phyloP scores from a whole-genome alignment of 2,113 vertebrate genomes.

The Scomber scombrus region DNA sequence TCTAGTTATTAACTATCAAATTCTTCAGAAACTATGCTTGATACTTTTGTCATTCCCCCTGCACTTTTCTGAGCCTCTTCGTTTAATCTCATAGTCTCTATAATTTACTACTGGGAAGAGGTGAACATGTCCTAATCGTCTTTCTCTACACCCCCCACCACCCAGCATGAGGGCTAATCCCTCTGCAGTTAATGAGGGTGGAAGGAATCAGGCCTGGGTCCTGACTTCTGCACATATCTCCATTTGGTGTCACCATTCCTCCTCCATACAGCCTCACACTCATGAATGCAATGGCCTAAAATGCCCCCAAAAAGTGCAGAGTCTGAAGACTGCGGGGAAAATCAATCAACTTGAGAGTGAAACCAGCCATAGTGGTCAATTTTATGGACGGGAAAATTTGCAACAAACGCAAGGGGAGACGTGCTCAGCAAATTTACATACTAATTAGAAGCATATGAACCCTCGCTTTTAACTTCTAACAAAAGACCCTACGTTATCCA shows the following conservation, averaged over 20 bases:
- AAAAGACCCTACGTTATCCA: not conserved
- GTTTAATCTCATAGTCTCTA: conserved; percentile 24
- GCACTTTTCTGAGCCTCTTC: conserved; percentile 12
- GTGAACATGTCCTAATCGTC: conserved; percentile 24
- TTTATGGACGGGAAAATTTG: conserved; percentile 14
- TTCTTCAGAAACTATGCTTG: not conserved
- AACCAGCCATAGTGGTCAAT: conserved; percentile 6
- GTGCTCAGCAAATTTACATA: conserved; percentile 20
- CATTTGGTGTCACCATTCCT: conserved; percentile 21
- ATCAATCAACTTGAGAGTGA: conserved; percentile 24
- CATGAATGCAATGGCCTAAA: conserved; percentile 20
- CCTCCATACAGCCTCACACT: not conserved
- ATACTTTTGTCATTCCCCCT: not conserved
- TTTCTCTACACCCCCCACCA: conserved; percentile 13
- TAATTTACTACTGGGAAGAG: conserved; percentile 11
- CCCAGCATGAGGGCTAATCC: conserved; percentile 50
- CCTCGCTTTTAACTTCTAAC: conserved; percentile 2
- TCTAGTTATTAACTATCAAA: not conserved
- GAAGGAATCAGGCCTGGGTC: conserved; percentile 29
- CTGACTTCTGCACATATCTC: conserved; percentile 39
- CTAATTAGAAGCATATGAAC: conserved; percentile 27
- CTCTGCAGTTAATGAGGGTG: conserved; percentile 48
- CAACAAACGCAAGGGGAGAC: conserved; percentile 1
- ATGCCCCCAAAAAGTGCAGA: not conserved
- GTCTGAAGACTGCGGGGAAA: not conserved